Evolutionary conservation across 2,888 invertebrate genomes (phyloP), one percentile per base, ranked within the genome.

Genomic region (Heliconius aoede): DNA sequence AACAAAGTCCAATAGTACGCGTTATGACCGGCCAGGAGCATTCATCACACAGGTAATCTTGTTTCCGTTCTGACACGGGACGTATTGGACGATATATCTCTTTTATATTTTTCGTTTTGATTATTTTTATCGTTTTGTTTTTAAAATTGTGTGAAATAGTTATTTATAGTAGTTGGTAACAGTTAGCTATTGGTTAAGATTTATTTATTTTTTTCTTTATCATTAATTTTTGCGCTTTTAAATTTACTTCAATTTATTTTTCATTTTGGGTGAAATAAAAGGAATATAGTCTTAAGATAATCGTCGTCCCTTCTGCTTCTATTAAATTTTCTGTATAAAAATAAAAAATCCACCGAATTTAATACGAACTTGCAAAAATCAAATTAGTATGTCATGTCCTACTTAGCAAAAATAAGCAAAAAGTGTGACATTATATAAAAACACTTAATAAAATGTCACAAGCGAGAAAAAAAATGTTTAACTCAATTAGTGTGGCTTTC

Each of bases 1-100:
- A 80, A 79, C 78, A 83, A 80, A 80, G 76, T 78, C 81, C 83
- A 83, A 82, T 85, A 83, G 83, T 80, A 81, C 80, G 81, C 81
- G 80, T 79, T 85, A 86, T 85, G 78, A 84, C 89, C 88, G 88
- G 75, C 74, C 87, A 80, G 90, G 80, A 85, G 85, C 87, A 88
- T 91, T 88, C 86, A 87, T 91, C 91, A 91, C 86, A 84, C 84
- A 83, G 84, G 87, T 88, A 88, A 89, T 89, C 88, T 88, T 87
- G 89, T 90, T 89, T 86, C 85, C 85, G 84, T 81, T 80, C 82
- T 84, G 84, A 86, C 87, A 84, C 85, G 83, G 83, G 85, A 84
- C 86, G 85, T 87, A 89, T 89, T 87, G 85, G 87, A 83, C 84
- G 83, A 83, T 86, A 86, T 86, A 87, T 87, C 88, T 86, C 85